These are phyloP conservation scores for Parasteatoda tepidariorum DNA, from an alignment of 1,140 invertebrate genomes.

Conservation along the genomic window DNA sequence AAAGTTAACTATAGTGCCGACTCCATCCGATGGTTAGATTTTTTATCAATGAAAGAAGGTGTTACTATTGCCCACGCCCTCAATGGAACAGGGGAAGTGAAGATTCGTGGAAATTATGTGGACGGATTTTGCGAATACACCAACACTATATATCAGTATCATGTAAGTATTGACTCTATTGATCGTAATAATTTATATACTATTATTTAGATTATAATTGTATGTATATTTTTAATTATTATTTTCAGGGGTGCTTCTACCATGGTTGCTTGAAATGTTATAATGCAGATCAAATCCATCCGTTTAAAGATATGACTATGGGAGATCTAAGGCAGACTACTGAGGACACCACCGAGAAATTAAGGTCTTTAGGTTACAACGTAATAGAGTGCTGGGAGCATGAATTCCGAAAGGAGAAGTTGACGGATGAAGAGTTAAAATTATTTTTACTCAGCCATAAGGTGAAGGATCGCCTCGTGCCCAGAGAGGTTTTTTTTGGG, in stretches of 20 bases:
- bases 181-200: not conserved
- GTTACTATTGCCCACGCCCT: not conserved
- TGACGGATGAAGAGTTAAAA: not conserved
- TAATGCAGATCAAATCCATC: no score
- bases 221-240: no score
- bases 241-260: not conserved
- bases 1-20: not conserved
- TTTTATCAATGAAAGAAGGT: not conserved
- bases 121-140: not conserved
- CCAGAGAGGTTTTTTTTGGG: not conserved
- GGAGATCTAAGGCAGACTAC: not conserved
- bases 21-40: not conserved
- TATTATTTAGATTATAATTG: not conserved
- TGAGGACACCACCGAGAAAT: not conserved
- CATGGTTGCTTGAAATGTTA: not conserved
- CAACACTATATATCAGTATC: not conserved
- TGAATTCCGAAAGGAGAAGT: not conserved
- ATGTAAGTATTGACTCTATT: not conserved
- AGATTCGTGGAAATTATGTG: not conserved
- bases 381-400: not conserved
- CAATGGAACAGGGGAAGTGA: not conserved
- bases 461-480: not conserved
- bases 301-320: not conserved
- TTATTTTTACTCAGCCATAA: not conserved
- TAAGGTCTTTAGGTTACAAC: not conserved